Base-by-base conservation (phyloP, 2,888 invertebrate species). In the Criorhina ranunculi region DNA sequence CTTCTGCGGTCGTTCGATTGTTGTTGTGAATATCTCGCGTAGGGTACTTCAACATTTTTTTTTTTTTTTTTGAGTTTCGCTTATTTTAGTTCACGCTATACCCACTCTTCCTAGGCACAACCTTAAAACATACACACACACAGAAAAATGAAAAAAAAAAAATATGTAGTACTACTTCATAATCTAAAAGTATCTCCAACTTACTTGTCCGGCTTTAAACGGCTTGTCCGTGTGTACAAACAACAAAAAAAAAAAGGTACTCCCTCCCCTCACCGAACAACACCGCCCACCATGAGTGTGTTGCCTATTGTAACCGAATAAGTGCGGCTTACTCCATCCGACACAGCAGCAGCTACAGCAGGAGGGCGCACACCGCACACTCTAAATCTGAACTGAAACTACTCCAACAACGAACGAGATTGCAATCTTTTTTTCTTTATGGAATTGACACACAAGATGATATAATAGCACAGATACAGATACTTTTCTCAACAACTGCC, bases 401-500 rank as follows among this genome's bases (percentile, higher is more conserved):
- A 66, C 82, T 77, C 44, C 77, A 49, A 57, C 73, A 5, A 70
- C n/a, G n/a, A n/a, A n/a, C n/a, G 64, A 62, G 80, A 85, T 80
- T 85, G 85, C 85, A 76, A 85, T 80, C 85, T 80, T 69, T 40
- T 57, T 62, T 46, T 59, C 37, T 60, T 46, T 62, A 53, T 76
- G 69, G 70, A 75, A 80, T 85, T 85, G 85, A 85, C 80, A 85
- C 80, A 85, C 85, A 70, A 80, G 80, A 85, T 85, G 85, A 85
- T 85, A 85, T 85, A 85, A 85, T 85, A 85, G 70, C 85, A 85
- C 83, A 85, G 80, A 85, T 76, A 80, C 80, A 80, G 85, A 83
- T 83, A 83, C 83, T 82, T 82, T 81, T 81, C 59, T 72, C 62
- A 66, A 59, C 76, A 69, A 59, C 40, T 12, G 44, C 67, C 53